Evolutionary conservation across 2,797 vertebrate species (phyloP), one percentile per base, ranked within the genome.

Genomic region (Trichosurus vulpecula): DNA sequence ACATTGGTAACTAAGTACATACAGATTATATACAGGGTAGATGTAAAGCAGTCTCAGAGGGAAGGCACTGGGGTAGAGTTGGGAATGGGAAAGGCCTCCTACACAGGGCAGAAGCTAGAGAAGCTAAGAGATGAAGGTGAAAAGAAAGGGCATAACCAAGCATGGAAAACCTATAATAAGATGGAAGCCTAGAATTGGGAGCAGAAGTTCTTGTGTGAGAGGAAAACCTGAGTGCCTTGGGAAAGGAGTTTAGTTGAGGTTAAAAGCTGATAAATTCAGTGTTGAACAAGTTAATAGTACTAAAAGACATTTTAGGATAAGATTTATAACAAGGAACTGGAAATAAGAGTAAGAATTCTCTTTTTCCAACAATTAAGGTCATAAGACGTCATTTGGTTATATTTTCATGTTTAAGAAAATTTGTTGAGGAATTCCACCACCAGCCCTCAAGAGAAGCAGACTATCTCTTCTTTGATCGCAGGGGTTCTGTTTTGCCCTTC

Each of bases 301-400:
- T 92, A 51, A 56, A 30, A 90, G 51, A 47, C 1, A 29, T 91
- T 90, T 97, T 90, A 47, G 90, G 94, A 41, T 89, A 89, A 91
- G 53, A 95, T 29, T 52, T 58, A 56, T 87, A 61, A 35, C 3
- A n/a, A 81, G 81, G 22, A 27, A 19, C 47, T 74, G 25, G 14
- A 94, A 92, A 4, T 30, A 81, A 5, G 51, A 74, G 47, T n/a
- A 16, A 35, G 6, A 41, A 16, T 81, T 81, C 66, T 22, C 66
- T 81, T 81, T 66, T 81, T 47, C 41, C 22, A 47, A 47, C 25
- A 81, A 47, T 27, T 81, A 25, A 81, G 47, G 9, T 25, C 22
- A 41, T 25, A 10, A 47, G 74, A 47, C 22, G 19, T 81, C 9
- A 47, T 81, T 47, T 81, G 74, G 22, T 47, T 81, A 47, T 81